Evolutionary conservation across 1,140 invertebrate species (phyloP), one percentile per base, ranked within the genome.

Genomic region (Helicoverpa zea): DNA sequence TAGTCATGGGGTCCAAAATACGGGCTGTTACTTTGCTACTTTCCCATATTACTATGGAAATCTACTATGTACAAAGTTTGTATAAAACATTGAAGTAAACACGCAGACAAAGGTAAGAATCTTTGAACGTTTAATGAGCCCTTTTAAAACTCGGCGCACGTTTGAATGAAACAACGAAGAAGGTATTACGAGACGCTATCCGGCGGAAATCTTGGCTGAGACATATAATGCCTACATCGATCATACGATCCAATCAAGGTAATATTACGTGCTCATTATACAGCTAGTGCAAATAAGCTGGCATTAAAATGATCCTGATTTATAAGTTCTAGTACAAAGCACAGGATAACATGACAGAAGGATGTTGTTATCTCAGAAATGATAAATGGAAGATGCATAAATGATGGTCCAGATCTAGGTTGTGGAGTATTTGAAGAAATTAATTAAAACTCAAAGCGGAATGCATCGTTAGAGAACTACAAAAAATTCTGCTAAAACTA

Each of bases 81-180:
- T 30, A 30, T 63, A 58, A 63, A 76, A 49, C 43, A 51, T 76
- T 47, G 23, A 76, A 76, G 30, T 23, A 61, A 59, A 47, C 56
- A 9, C 72, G 47, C 72, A 75, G 52, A 75, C 47, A 68, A 23
- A 78, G 74, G 63, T 52, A 66, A 78, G 51, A 75, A 58, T 58
- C 63, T 64, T 68, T 78, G 29, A 78, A 54, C 61, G 63, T 88
- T 89, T 87, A 90, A 88, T 88, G 86, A 86, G 86, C 74, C 18
- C 10, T 59, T 63, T 92, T 92, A 88, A 89, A 89, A 93, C 83
- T 75, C 89, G 61, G 81, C 83, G 83, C 92, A 91, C 89, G 90
- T 81, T 87, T 75, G 72, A 86, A 87, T 87, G 86, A 85, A 80
- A 86, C 85, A 86, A 85, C 88, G 81, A 84, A 83, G 84, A 86